phyloP scores from a whole-genome alignment of 2,113 vertebrate species.

The Planiliza haematocheilus region DNA sequence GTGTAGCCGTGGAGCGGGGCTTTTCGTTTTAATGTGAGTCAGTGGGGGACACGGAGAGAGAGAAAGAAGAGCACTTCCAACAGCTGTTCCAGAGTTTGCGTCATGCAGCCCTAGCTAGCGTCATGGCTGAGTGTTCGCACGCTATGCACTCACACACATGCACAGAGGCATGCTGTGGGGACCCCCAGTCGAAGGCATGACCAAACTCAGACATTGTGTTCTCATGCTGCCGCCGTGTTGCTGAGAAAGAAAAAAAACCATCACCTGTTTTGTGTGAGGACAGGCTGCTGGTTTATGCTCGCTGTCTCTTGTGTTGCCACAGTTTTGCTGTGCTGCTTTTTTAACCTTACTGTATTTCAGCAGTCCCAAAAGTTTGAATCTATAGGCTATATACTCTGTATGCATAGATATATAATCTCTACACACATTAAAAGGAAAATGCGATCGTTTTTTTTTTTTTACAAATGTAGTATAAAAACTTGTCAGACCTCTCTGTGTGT shows the following conservation, averaged over 20 bases:
- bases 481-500: too few species aligned
- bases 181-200: conserved; percentile 54
- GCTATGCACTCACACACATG: conserved; percentile 49
- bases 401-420: too few species aligned
- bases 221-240: conserved; percentile 44
- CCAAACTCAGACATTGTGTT: conserved; percentile 52
- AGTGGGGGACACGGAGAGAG: conserved; percentile 30
- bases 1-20: conserved; percentile 26
- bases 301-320: conserved; percentile 29
- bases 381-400: too few species aligned
- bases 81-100: conserved; percentile 73
- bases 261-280: conserved; percentile 53
- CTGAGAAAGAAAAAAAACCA: conserved; percentile 43
- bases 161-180: conserved; percentile 52
- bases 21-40: conserved; percentile 49
- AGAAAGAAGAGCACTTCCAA: conserved; percentile 39
- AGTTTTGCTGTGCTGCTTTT: conserved; percentile 17
- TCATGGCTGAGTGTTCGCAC: conserved; percentile 75
- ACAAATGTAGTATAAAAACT: too few species aligned
- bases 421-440: too few species aligned
- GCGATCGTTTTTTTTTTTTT: too few species aligned
- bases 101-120: conserved; percentile 60
- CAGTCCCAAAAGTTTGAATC: too few species aligned
- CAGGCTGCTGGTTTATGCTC: conserved; percentile 24
- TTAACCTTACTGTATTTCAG: too few species aligned